A percentile compares a stretch with the other conserved stretches of the same genome.
Conservation (phyloP, 2,888 invertebrate genomes). For the Eupithecia insigniata region DNA sequence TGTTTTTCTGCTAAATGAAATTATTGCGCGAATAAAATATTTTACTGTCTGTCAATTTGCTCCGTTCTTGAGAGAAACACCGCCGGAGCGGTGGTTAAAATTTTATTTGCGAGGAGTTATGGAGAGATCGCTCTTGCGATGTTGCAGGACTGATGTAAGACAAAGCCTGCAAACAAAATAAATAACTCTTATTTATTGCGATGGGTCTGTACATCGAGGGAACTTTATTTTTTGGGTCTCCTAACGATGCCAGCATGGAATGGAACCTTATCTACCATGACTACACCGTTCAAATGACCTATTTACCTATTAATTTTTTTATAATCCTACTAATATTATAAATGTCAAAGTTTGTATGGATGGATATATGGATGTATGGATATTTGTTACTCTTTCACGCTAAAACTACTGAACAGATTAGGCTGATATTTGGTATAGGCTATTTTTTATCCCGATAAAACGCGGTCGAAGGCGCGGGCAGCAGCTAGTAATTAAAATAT, state of each 20-base stretch:
- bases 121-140: constrained; percentile 52
- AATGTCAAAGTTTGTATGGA: too few species aligned
- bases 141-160: constrained; percentile 62
- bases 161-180: constrained; percentile 76
- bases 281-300: neutral
- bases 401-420: too few species aligned
- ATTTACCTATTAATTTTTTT: too few species aligned
- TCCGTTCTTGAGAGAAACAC: constrained; percentile 61
- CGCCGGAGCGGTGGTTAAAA: constrained; percentile 80
- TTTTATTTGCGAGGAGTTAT: constrained; percentile 80
- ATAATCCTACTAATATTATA: too few species aligned
- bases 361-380: too few species aligned
- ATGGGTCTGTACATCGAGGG: constrained; percentile 47
- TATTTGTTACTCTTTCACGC: too few species aligned
- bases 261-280: neutral
- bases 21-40: constrained; percentile 82
- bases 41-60: constrained; percentile 83
- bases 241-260: neutral
- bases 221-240: constrained; percentile 43
- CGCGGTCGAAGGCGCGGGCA: too few species aligned
- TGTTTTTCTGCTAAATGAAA: constrained; percentile 83
- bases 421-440: too few species aligned
- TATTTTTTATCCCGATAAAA: too few species aligned
- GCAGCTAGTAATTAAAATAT: too few species aligned
- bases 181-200: constrained; percentile 69